Evolutionary conservation across 2,888 invertebrate species (phyloP), one percentile per base, ranked within the genome.

Genomic region (Dusona sp.): DNA sequence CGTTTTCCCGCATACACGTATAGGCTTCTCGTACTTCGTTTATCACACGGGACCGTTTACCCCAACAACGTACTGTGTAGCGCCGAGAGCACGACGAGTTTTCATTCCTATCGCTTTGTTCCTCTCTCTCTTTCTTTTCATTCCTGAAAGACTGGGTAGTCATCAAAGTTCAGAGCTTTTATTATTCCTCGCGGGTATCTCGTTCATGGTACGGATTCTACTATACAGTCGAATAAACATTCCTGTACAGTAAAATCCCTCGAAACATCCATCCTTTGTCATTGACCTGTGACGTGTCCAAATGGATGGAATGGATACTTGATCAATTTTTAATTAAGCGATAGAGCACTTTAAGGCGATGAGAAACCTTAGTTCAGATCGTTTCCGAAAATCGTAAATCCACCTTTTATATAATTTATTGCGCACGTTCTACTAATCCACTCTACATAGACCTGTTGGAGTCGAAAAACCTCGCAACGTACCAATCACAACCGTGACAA

Each of bases 121-220:
- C 25, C 57, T 11, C 19, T 16, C 36, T 25, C 72, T 36, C 79
- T 61, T 45, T n/a, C 38, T n/a, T 33, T 8, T 16, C 48, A 48
- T 16, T 64, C 33, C 64, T 51, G 36, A 22, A 51, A 45, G 51
- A 36, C 29, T 77, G 64, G 57, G 48, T 38, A 72, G n/a, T 74
- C 54, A 73, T 72, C 75, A 82, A 74, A 73, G 74, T 61, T 78
- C 73, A 11, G 51, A 33, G 82, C 68, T 82, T 85, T 85, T 85
- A 85, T 82, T 85, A 82, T 85, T 85, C 74, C 74, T 78, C 82
- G 68, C 64, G 57, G 74, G 22, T 68, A 67, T 74, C 79, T 25
- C 79, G 82, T 51, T 78, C 72, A 51, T 57, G 73, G n/a, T 78
- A 68, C 61, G 22, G 13, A 54, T 25, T 42, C 42, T 38, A 25